These are phyloP conservation scores for Amorpha juglandis DNA, from an alignment of 2,888 invertebrate genomes.

Conservation along the genomic window DNA sequence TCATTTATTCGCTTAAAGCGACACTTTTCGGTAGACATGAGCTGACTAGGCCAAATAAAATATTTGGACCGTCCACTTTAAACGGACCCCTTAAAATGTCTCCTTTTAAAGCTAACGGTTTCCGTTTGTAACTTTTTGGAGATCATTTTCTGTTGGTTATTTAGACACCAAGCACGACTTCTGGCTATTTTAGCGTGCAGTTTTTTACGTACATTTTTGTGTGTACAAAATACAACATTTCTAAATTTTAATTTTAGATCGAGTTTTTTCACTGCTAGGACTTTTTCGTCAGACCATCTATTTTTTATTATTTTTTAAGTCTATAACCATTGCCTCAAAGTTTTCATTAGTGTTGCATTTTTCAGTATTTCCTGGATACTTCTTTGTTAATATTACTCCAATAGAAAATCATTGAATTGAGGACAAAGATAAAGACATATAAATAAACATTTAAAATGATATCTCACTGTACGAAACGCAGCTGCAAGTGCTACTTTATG, in stretches of 20 bases:
- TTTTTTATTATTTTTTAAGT: no score
- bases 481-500: no score
- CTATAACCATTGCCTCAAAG: no score
- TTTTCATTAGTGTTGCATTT: no score
- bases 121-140: neutral
- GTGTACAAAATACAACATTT: neutral
- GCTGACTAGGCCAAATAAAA: constrained; percentile 40
- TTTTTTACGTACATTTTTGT: constrained; percentile 4
- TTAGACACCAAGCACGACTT: constrained; percentile 5
- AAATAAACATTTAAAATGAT: no score
- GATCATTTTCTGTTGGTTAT: constrained; percentile 25
- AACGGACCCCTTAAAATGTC: constrained; percentile 1
- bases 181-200: constrained; percentile 3
- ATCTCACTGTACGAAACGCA: no score
- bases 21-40: constrained; percentile 35
- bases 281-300: neutral
- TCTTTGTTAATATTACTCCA: no score
- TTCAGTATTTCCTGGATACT: no score
- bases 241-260: neutral
- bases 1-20: constrained; percentile 35
- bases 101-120: neutral
- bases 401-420: no score
- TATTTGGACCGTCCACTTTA: constrained; percentile 32
- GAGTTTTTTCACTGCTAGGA: neutral
- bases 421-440: no score